These are phyloP conservation scores for Schrankia costaestrigalis DNA, from an alignment of 2,888 invertebrate genomes.

Conservation along the genomic window DNA sequence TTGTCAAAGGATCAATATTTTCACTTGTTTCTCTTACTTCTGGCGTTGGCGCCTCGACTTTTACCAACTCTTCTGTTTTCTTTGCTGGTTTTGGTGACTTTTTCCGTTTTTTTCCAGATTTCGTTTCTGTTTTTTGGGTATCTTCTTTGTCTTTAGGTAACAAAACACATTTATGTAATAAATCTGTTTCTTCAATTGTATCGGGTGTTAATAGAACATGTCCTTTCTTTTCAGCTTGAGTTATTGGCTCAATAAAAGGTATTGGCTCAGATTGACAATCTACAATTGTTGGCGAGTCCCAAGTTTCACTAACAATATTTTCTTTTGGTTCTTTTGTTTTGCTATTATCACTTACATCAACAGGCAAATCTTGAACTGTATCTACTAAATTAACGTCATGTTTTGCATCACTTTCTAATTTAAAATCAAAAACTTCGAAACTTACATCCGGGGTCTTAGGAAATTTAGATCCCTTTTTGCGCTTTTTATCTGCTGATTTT, in stretches of 20 bases:
- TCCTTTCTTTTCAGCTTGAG: constrained; percentile 4
- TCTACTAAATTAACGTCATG: constrained; percentile 1
- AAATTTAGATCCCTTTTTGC: constrained; percentile 37
- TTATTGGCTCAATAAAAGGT: background rate
- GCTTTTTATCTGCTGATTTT: constrained; percentile 34
- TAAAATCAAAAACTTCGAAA: constrained; percentile 11
- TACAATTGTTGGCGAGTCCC: constrained; percentile 4
- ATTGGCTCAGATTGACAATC: constrained; percentile 6
- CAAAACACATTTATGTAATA: too few relatives aligned
- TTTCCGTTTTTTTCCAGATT: constrained; percentile 40
- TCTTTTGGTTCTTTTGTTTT: constrained; percentile 13
- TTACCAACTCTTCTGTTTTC: too few relatives aligned
- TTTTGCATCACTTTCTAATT: constrained; percentile 9
- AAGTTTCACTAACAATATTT: constrained; percentile 9
- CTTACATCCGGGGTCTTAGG: constrained; percentile 17
- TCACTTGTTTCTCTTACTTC: too few relatives aligned
- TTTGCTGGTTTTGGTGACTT: constrained; percentile 36
- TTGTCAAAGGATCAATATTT: constrained; percentile 19
- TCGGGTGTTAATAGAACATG: constrained; percentile 25
- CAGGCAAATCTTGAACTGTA: constrained; percentile 11
- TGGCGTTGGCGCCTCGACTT: too few relatives aligned
- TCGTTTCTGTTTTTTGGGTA: constrained; percentile 25
- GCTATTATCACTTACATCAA: constrained; percentile 14
- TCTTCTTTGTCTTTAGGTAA: constrained; percentile 14
- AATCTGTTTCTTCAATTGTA: constrained; percentile 11